Conservation (phyloP, 1,140 invertebrate genomes). For the Acyrthosiphon pisum region DNA sequence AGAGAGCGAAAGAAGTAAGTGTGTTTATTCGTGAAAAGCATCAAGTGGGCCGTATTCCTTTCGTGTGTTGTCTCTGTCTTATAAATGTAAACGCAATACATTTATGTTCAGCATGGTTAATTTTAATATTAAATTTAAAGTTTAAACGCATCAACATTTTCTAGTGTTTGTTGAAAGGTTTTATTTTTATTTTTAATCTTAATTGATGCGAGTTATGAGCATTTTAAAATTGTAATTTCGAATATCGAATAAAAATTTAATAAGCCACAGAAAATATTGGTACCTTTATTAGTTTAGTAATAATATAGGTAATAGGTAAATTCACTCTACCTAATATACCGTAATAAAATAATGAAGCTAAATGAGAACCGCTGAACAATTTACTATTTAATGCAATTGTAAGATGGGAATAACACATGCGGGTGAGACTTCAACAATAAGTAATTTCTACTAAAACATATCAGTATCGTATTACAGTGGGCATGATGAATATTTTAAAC, state of each 20-base stretch:
- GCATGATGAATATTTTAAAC: background rate
- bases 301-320: background rate
- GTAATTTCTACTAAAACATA: background rate
- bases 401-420: background rate
- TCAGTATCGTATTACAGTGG: background rate
- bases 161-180: background rate
- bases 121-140: background rate
- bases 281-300: background rate
- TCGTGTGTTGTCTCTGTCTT: background rate
- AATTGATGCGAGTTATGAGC: too few species aligned
- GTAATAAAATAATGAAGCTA: too few species aligned
- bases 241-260: too few species aligned
- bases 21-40: background rate
- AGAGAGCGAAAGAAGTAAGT: constrained; percentile 77
- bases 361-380: too few species aligned
- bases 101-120: background rate
- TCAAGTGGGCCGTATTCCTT: background rate
- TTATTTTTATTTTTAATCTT: too few species aligned
- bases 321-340: background rate
- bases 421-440: background rate
- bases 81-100: background rate
- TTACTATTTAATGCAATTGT: background rate
- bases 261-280: background rate
- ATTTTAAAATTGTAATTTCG: too few species aligned
- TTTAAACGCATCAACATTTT: background rate